Evolutionary conservation across 2,888 invertebrate species (phyloP), one percentile per base, ranked within the genome.

Genomic region (Labia minor): DNA sequence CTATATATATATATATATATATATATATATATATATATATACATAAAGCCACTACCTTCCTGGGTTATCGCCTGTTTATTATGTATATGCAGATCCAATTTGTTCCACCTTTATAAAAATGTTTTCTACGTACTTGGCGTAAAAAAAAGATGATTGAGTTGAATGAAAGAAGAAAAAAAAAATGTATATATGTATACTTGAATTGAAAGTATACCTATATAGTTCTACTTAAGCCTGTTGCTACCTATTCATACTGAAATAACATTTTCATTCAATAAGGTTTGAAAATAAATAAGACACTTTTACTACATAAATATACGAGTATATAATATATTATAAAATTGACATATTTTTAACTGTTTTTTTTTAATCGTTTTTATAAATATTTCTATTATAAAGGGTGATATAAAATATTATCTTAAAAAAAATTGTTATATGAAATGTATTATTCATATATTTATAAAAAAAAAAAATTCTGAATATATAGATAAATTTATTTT

Each of bases 11-110:
- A n/a, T n/a, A n/a, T n/a, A n/a, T n/a, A n/a, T n/a, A n/a, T n/a
- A n/a, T n/a, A n/a, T n/a, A n/a, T n/a, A n/a, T n/a, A n/a, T n/a
- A n/a, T n/a, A n/a, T n/a, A n/a, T n/a, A n/a, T n/a, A n/a, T n/a
- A n/a, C n/a, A n/a, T n/a, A n/a, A n/a, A n/a, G n/a, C n/a, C n/a
- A n/a, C 49, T 14, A 16, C 2, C 49, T 8, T 49, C 16, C 49
- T 4, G 26, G 49, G 49, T 49, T 49, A 49, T 3, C 4, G 49
- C 6, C 6, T 49, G 49, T 49, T 33, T 49, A 49, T 49, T 49
- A 49, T n/a, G n/a, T n/a, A n/a, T 49, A 49, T 49, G 49, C 49
- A 49, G 49, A 49, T 49, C 49, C 49, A 49, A 49, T 49, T 49
- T 49, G 49, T 49, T 49, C 49, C 49, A 16, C 49, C 49, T 49